These are phyloP conservation scores for Ophiodon elongatus DNA, from an alignment of 2,113 vertebrate genomes.

Conservation along the genomic window DNA sequence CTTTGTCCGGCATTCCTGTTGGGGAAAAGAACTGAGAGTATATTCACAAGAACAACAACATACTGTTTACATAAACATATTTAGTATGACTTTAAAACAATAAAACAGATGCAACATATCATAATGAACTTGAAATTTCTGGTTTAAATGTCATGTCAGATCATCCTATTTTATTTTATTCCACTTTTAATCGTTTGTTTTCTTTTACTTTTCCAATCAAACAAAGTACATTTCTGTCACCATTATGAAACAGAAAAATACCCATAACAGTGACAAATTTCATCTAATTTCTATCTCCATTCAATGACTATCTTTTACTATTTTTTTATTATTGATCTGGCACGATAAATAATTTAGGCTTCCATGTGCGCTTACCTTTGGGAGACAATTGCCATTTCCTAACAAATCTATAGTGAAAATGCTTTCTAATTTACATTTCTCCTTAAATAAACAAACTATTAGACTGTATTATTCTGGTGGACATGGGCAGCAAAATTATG, in stretches of 20 bases:
- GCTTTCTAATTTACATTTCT: neutral
- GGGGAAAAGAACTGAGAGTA: conserved; percentile 17
- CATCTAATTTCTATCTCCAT: neutral
- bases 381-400: neutral
- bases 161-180: neutral
- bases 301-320: neutral
- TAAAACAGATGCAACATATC: neutral
- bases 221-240: neutral
- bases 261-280: neutral
- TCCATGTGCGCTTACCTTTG: neutral
- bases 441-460: neutral
- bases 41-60: neutral
- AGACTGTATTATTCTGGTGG: neutral
- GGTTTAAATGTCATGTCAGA: neutral
- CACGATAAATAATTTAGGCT: neutral
- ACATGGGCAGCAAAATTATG: neutral
- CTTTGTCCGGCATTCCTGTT: conserved; percentile 94
- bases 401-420: neutral
- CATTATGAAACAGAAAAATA: neutral
- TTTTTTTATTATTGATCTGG: neutral
- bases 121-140: neutral
- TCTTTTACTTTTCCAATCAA: neutral
- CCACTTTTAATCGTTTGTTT: neutral
- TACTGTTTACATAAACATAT: neutral
- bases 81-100: neutral